These are phyloP conservation scores for Thunnus maccoyii DNA, from an alignment of 2,113 vertebrate species.

Conservation along the genomic window DNA sequence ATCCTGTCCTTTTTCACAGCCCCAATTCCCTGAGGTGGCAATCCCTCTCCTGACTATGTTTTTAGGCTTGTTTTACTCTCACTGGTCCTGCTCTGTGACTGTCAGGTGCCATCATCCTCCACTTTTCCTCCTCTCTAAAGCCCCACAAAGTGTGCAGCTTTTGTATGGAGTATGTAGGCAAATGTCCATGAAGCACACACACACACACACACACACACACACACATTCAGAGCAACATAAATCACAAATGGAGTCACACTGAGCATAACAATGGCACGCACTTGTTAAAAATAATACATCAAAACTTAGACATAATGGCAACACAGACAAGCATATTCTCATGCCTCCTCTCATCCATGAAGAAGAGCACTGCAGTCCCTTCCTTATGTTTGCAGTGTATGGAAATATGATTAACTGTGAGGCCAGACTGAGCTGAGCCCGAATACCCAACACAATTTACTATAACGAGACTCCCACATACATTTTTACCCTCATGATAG, in stretches of 20 bases:
- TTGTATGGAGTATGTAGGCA: slow-evolving; percentile 15
- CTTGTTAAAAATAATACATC: slow-evolving; percentile 18
- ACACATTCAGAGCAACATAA: neutral
- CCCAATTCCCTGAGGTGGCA: slow-evolving; percentile 24
- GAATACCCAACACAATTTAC: slow-evolving; percentile 22
- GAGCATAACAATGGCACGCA: neutral
- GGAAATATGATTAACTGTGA: slow-evolving; percentile 23
- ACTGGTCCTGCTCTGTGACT: slow-evolving; percentile 24
- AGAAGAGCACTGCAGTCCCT: neutral
- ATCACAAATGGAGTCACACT: neutral
- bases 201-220: neutral
- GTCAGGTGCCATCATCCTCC: slow-evolving; percentile 19
- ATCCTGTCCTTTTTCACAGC: slow-evolving; percentile 49
- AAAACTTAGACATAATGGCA: neutral
- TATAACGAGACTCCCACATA: neutral
- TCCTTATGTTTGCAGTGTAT: neutral
- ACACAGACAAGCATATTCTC: neutral
- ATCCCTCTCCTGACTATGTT: slow-evolving; percentile 27
- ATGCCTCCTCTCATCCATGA: neutral
- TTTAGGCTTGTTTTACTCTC: slow-evolving; percentile 32
- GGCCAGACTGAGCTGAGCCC: neutral
- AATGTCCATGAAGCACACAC: slow-evolving; percentile 20
- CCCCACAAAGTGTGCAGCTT: neutral
- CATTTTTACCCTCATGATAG: neutral
- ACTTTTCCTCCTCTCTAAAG: slow-evolving; percentile 36